These are phyloP conservation scores for Pygathrix nemaeus DNA, from an alignment of 2,113 vertebrate species.

Conservation along the genomic window DNA sequence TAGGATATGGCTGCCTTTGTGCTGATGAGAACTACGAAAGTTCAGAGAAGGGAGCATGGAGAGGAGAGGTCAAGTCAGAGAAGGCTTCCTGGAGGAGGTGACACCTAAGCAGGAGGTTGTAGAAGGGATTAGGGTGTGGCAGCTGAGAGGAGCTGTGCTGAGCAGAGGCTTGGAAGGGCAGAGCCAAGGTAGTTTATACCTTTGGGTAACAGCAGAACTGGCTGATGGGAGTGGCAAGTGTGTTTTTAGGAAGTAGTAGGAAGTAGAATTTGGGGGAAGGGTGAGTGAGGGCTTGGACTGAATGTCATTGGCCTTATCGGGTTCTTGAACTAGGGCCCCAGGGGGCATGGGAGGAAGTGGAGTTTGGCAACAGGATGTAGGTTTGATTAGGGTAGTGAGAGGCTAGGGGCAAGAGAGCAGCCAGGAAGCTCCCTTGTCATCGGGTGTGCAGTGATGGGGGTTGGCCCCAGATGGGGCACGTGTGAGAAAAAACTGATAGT, in stretches of 20 bases:
- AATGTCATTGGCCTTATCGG: neutral
- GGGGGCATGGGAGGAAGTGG: conserved; percentile 12
- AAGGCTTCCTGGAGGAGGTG: neutral
- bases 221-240: neutral
- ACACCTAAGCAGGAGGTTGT: neutral
- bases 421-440: neutral
- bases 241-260: conserved; percentile 30
- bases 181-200: neutral
- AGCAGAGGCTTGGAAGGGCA: neutral
- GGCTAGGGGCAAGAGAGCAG: neutral
- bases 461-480: rapidly evolving
- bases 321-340: conserved; percentile 6
- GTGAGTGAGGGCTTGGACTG: neutral
- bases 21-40: neutral
- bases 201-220: neutral
- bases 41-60: neutral
- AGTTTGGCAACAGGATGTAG: conserved; percentile 41
- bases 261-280: neutral
- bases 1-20: neutral
- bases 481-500: neutral
- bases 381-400: conserved; percentile 11
- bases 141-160: neutral
- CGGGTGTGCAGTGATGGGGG: neutral
- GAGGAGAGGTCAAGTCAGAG: neutral
- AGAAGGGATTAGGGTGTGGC: neutral